Evolutionary conservation across 2,888 invertebrate species (phyloP).

Genomic region (Oconnorella tubifera): DNA sequence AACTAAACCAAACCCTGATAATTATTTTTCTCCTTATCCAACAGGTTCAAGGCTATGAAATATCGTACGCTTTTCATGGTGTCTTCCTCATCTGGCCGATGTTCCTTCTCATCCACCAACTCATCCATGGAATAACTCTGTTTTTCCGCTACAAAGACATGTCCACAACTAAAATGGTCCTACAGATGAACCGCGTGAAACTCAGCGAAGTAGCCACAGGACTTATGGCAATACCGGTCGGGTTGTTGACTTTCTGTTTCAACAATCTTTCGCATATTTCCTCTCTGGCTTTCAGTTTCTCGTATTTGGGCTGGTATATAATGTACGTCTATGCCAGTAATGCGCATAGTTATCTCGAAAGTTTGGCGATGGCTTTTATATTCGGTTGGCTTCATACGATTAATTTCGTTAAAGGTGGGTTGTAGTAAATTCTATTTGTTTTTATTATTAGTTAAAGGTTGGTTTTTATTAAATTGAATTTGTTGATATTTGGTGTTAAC

Average conservation of each 20-base stretch:
- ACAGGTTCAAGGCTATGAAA: too few relatives aligned
- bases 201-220: slow-evolving; percentile 23
- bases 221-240: slow-evolving; percentile 20
- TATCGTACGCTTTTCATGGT: not conserved
- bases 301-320: slow-evolving; percentile 45
- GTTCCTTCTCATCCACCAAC: slow-evolving; percentile 11
- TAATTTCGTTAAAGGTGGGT: slow-evolving; percentile 40
- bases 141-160: not conserved
- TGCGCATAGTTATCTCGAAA: slow-evolving; percentile 41
- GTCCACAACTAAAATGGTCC: not conserved
- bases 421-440: not conserved
- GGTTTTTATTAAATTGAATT: not conserved
- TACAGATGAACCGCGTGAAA: slow-evolving; percentile 7
- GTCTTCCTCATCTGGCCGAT: slow-evolving; percentile 20
- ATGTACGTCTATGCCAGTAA: slow-evolving; percentile 36
- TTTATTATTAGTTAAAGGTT: slow-evolving; percentile 42
- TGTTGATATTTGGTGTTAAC: not conserved
- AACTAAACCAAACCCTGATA: too few relatives aligned
- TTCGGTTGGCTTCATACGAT: slow-evolving; percentile 51
- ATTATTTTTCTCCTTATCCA: too few relatives aligned
- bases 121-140: not conserved
- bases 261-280: slow-evolving; percentile 23
- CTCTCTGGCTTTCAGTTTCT: slow-evolving; percentile 36
- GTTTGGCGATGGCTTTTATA: slow-evolving; percentile 45
- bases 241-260: slow-evolving; percentile 19